These are phyloP conservation scores for Pampus argenteus DNA, from an alignment of 2,797 vertebrate species.

Conservation along the genomic window DNA sequence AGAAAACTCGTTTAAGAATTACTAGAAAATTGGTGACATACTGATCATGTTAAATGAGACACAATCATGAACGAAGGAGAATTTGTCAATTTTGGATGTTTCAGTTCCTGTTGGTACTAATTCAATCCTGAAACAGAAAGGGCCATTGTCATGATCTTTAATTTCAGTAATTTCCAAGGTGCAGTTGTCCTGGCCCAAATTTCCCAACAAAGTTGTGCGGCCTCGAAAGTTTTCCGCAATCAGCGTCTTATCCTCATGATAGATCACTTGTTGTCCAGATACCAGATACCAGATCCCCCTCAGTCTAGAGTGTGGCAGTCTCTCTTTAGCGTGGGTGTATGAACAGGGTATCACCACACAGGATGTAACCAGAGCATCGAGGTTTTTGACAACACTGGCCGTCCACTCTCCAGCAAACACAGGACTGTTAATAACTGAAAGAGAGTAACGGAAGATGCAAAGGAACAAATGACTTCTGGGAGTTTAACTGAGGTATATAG, in stretches of 20 bases:
- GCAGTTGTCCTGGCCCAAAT: constrained; percentile 65
- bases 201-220: constrained; percentile 69
- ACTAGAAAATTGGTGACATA: constrained; percentile 35
- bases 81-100: background rate
- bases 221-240: constrained; percentile 47
- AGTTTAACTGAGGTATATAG: background rate
- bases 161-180: constrained; percentile 63
- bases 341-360: constrained; percentile 82
- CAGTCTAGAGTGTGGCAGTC: constrained; percentile 38
- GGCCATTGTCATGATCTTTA: constrained; percentile 65
- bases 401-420: constrained; percentile 55
- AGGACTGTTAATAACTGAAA: constrained; percentile 44
- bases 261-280: too few species aligned
- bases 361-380: constrained; percentile 62
- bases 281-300: constrained; percentile 74
- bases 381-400: constrained; percentile 1
- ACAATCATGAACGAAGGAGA: constrained; percentile 66
- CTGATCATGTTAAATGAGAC: constrained; percentile 34
- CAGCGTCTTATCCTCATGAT: rapidly evolving
- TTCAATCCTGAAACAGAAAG: constrained; percentile 76
- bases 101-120: rapidly evolving
- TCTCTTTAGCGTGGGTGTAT: constrained; percentile 55
- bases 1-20: background rate
- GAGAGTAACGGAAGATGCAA: background rate
- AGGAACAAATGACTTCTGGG: background rate